Conservation (phyloP, 1,140 invertebrate genomes). For the Calosoma granatense region DNA sequence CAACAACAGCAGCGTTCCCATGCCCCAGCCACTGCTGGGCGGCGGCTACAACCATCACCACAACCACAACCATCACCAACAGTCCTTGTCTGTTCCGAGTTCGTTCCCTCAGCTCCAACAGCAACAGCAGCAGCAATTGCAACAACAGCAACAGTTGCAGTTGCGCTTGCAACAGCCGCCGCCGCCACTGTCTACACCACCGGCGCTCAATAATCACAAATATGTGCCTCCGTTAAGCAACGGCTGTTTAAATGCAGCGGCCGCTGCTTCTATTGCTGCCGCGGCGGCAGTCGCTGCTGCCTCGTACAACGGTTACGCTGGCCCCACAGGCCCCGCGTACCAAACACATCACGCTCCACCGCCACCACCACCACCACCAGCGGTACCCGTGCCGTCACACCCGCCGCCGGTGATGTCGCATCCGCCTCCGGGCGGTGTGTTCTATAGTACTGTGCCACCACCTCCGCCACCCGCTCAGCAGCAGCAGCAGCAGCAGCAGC, state of each 20-base stretch:
- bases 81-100: too few relatives aligned
- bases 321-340: conserved; percentile 11
- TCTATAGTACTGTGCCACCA: background rate
- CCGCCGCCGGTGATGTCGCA: background rate
- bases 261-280: conserved; percentile 10
- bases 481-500: too few relatives aligned
- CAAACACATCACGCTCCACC: background rate
- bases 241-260: background rate
- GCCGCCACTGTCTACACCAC: background rate
- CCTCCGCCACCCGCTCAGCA: conserved; percentile 6
- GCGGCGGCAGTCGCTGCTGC: conserved; percentile 16
- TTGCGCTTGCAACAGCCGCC: background rate
- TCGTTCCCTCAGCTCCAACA: too few relatives aligned
- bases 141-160: background rate
- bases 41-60: conserved; percentile 15
- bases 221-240: background rate
- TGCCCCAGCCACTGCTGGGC: too few relatives aligned
- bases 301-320: conserved; percentile 16
- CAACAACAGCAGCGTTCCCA: background rate
- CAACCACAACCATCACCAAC: background rate
- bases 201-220: background rate
- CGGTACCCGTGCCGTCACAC: conserved; percentile 11
- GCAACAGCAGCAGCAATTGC: background rate
- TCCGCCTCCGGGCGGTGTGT: background rate
- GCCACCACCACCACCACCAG: conserved; percentile 16